phyloP scores from a whole-genome alignment of 2,888 invertebrate species.

The Eupithecia inturbata region DNA sequence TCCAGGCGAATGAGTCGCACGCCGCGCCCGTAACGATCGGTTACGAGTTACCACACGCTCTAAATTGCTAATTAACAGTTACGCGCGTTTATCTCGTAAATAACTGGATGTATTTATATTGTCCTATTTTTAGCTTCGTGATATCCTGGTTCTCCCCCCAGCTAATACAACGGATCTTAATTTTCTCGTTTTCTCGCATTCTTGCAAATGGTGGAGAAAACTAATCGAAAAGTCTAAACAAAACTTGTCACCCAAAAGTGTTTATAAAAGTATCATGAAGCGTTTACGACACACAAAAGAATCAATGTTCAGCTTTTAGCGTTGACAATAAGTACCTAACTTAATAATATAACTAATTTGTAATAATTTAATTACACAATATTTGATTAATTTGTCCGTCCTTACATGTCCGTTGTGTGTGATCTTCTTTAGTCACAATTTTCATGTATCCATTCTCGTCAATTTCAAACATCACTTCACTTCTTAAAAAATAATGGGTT shows the following conservation, averaged over 20 bases:
- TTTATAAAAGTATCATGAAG: background rate
- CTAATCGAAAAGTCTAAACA: background rate
- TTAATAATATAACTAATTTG: too few species aligned
- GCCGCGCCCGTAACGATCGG: constrained; percentile 10
- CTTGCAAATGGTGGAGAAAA: background rate
- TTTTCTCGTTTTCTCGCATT: background rate
- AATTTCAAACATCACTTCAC: too few species aligned
- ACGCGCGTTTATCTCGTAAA: background rate
- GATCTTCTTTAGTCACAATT: too few species aligned
- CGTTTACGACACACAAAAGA: background rate
- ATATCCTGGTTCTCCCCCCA: background rate
- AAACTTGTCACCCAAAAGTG: background rate
- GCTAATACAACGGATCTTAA: background rate
- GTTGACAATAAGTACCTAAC: background rate
- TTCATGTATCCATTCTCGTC: too few species aligned
- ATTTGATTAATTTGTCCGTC: too few species aligned
- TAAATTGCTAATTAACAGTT: constrained; percentile 15
- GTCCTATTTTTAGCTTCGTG: background rate
- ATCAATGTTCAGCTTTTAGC: background rate
- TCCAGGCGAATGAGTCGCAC: background rate
- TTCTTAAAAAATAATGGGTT: too few species aligned
- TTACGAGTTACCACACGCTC: constrained; percentile 5
- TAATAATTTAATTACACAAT: too few species aligned
- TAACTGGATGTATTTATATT: background rate
- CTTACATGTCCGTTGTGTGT: background rate